Evolutionary conservation across 2,888 invertebrate genomes (phyloP).

Genomic region (Epinotia bilunana): DNA sequence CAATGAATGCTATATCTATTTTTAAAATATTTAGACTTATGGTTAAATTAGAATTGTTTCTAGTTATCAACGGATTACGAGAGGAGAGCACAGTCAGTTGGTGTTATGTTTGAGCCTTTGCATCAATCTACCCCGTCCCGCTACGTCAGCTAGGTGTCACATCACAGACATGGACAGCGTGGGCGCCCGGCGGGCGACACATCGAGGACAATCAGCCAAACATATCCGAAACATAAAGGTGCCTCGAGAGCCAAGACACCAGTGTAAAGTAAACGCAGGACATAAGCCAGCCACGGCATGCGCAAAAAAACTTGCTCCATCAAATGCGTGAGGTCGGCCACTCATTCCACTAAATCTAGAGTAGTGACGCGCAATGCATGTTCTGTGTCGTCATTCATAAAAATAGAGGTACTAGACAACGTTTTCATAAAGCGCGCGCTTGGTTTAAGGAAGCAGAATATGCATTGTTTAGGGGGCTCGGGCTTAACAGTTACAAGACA

Average conservation of each 20-base stretch:
- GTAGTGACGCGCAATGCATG: constrained; percentile 77
- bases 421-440: constrained; percentile 55
- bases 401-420: constrained; percentile 60
- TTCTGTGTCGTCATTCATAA: constrained; percentile 67
- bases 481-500: constrained; percentile 54
- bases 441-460: constrained; percentile 67
- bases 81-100: constrained; percentile 18
- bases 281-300: constrained; percentile 82
- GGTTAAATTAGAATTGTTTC: background rate
- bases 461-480: constrained; percentile 65
- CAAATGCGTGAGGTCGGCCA: constrained; percentile 83
- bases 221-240: constrained; percentile 72
- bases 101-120: constrained; percentile 45
- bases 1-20: background rate
- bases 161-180: constrained; percentile 74
- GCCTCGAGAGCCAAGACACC: constrained; percentile 69
- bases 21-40: background rate
- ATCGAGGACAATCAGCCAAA: constrained; percentile 80
- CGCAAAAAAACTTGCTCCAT: constrained; percentile 83
- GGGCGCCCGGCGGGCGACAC: constrained; percentile 74
- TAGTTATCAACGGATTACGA: constrained; percentile 23
- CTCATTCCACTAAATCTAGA: constrained; percentile 83
- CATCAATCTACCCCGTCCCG: constrained; percentile 76
- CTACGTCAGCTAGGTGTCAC: constrained; percentile 65
- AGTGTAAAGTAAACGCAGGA: constrained; percentile 77